These are phyloP conservation scores for Biston betularia DNA, from an alignment of 2,888 invertebrate genomes.

Conservation along the genomic window DNA sequence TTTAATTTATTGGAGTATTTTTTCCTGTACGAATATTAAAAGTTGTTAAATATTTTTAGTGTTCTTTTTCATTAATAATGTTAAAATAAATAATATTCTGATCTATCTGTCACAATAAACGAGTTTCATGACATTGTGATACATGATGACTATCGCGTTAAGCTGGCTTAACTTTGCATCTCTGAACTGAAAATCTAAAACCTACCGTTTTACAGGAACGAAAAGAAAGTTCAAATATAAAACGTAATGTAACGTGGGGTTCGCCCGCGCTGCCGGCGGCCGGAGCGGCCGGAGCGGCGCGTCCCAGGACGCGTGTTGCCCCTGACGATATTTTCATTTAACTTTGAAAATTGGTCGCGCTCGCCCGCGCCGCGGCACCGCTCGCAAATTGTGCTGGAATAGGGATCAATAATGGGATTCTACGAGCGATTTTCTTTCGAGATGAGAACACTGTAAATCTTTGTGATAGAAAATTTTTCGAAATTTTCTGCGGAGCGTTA, in stretches of 20 bases:
- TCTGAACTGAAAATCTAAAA: not conserved
- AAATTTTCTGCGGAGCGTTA: conserved; percentile 69
- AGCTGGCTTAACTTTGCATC: not conserved
- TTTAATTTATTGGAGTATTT: no score
- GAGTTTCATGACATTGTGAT: no score
- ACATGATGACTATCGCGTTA: not conserved
- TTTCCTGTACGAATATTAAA: no score
- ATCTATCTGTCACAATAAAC: not conserved
- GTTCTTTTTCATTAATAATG: no score
- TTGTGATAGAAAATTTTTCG: conserved; percentile 82
- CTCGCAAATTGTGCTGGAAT: conserved; percentile 82
- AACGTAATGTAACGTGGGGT: not conserved
- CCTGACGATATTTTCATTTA: conserved; percentile 83
- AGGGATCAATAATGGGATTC: conserved; percentile 84
- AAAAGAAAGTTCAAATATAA: not conserved
- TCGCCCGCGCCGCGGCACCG: conserved; percentile 71
- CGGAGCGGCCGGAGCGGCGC: not conserved
- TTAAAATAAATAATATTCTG: no score
- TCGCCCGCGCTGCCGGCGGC: no score
- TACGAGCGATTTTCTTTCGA: conserved; percentile 80
- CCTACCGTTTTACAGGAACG: not conserved
- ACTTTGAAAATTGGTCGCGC: conserved; percentile 81
- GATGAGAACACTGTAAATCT: conserved; percentile 80
- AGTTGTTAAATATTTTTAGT: no score
- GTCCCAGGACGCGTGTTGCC: conserved; percentile 41